Evolutionary conservation across 2,797 vertebrate genomes (phyloP).

Genomic region (Pipistrellus nathusii): DNA sequence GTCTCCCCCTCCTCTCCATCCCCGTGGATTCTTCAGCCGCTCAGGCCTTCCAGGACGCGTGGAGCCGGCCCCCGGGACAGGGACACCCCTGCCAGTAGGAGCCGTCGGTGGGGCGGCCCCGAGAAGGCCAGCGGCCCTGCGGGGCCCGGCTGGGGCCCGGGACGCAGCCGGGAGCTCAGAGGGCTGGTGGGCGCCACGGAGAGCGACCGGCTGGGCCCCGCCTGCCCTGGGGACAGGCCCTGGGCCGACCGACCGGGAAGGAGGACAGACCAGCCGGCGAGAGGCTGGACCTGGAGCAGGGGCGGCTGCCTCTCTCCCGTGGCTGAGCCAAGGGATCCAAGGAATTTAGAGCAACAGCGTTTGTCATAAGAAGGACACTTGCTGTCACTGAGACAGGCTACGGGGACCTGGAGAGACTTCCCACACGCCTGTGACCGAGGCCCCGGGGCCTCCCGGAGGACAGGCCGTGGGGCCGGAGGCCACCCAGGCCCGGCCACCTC

Average conservation of each 20-base stretch:
- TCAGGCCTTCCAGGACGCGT: constrained; percentile 11
- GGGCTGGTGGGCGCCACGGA: constrained; percentile 37
- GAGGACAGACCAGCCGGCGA: background rate
- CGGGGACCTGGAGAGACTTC: background rate
- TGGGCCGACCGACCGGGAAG: background rate
- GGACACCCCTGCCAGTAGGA: constrained; percentile 50
- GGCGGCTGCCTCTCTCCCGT: background rate
- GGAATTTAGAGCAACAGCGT: background rate
- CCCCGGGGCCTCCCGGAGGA: constrained; percentile 22
- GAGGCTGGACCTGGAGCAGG: constrained; percentile 16
- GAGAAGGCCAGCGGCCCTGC: background rate
- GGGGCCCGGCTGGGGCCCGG: constrained; percentile 43
- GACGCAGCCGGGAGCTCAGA: background rate
- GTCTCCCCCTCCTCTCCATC: background rate
- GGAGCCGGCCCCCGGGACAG: background rate
- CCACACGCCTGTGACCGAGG: background rate
- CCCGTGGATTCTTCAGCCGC: background rate
- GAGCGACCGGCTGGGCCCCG: constrained; percentile 33
- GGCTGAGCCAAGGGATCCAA: background rate
- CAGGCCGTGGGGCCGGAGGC: background rate
- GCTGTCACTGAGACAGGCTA: constrained; percentile 3
- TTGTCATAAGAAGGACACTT: background rate
- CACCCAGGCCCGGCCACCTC: background rate
- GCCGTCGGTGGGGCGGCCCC: constrained; percentile 60
- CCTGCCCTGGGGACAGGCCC: constrained; percentile 57